Conservation (phyloP, 2,113 vertebrate genomes). For the Platichthys flesus region DNA sequence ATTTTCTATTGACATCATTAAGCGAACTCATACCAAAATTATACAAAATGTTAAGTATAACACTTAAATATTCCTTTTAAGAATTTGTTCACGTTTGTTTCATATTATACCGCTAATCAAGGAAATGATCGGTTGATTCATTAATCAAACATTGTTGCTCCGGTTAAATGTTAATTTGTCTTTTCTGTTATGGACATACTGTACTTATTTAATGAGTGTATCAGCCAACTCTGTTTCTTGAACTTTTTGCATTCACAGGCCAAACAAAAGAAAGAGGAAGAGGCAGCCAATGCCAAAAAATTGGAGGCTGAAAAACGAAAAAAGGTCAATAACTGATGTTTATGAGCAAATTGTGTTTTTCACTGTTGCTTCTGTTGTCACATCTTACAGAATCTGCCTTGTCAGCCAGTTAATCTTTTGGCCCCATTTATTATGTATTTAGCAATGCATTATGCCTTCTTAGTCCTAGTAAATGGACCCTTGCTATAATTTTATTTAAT, state of each 20-base stretch:
- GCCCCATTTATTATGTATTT: too few relatives aligned
- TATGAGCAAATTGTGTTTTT: constrained; percentile 1
- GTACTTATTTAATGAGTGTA: constrained; percentile 48
- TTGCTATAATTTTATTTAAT: too few relatives aligned
- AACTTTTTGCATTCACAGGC: constrained; percentile 88
- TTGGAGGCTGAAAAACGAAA: constrained; percentile 95
- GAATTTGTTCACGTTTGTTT: constrained; percentile 2
- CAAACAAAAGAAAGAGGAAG: constrained; percentile 97
- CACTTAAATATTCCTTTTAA: background rate
- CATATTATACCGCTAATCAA: background rate
- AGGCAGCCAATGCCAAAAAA: constrained; percentile 95
- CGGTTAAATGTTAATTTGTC: constrained; percentile 27
- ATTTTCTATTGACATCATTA: background rate
- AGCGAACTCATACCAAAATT: background rate
- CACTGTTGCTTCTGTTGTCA: too few relatives aligned
- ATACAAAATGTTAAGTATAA: background rate
- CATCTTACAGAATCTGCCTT: too few relatives aligned
- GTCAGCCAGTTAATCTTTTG: too few relatives aligned
- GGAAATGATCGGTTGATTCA: background rate
- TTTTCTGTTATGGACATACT: too few relatives aligned
- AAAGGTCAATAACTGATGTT: constrained; percentile 84
- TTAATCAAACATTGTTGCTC: background rate
- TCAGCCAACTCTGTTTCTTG: constrained; percentile 75
- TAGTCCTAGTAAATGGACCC: too few relatives aligned
- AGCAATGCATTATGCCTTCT: too few relatives aligned